phyloP scores from a whole-genome alignment of 2,113 vertebrate genomes.

The Scytalopus superciliaris region DNA sequence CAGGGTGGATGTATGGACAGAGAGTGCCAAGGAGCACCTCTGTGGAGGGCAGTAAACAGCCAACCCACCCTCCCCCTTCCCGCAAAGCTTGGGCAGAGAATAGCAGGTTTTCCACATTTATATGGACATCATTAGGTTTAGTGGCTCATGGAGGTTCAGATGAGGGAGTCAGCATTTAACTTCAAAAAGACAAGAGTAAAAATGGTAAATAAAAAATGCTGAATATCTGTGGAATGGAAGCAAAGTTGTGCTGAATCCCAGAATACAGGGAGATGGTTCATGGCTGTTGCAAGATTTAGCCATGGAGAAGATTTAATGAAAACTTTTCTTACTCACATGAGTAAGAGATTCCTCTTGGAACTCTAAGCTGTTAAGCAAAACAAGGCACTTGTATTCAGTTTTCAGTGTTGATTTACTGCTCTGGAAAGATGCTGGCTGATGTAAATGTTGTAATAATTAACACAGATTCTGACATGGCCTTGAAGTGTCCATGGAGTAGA shows the following conservation, averaged over 20 bases:
- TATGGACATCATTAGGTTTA: not conserved
- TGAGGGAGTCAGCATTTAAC: not conserved
- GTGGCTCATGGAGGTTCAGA: not conserved
- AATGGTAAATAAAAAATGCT: not conserved
- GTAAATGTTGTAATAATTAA: not conserved
- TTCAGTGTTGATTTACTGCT: not conserved
- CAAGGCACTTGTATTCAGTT: not conserved
- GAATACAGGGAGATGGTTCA: not conserved
- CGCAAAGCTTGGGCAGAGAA: not conserved
- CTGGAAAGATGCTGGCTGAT: not conserved
- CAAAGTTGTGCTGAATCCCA: not conserved
- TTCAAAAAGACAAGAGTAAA: not conserved
- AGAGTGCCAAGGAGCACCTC: not conserved
- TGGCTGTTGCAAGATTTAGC: not conserved
- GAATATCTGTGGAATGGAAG: not conserved
- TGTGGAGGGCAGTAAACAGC: not conserved
- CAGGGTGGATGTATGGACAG: not conserved
- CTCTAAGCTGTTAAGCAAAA: not conserved
- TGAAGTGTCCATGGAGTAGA: not conserved
- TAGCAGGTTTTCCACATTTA: not conserved
- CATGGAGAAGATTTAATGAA: not conserved
- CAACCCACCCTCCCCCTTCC: not conserved
- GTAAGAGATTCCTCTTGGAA: not conserved
- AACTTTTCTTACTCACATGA: not conserved
- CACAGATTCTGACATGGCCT: not conserved